A percentile compares a stretch with the other conserved stretches of the same genome.
Conservation (phyloP, 1,140 invertebrate species). For the Caerostris extrusa region DNA sequence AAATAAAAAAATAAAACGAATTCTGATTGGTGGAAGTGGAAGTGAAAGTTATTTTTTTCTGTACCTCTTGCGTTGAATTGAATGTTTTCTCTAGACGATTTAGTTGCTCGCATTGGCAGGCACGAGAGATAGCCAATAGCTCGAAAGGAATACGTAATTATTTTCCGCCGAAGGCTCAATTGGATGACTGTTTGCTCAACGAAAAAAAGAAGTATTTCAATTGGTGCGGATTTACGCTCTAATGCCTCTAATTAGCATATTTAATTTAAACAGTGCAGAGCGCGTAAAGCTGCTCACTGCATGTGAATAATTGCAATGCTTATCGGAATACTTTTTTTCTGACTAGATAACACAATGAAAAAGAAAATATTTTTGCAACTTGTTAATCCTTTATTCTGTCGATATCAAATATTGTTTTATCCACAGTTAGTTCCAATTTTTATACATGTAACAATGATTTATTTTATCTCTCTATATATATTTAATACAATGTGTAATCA, state of each 20-base stretch:
- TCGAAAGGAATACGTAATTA: slow-evolving; percentile 57
- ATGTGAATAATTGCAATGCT: too few relatives aligned
- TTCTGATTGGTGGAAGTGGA: background rate
- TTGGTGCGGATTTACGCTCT: slow-evolving; percentile 56
- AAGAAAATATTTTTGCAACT: too few relatives aligned
- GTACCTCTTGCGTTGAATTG: slow-evolving; percentile 3
- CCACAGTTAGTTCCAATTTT: too few relatives aligned
- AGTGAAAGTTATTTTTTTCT: slow-evolving; percentile 38
- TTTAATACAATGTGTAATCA: too few relatives aligned
- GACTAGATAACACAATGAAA: too few relatives aligned
- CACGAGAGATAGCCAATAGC: background rate
- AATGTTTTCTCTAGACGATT: slow-evolving; percentile 61
- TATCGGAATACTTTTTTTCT: too few relatives aligned
- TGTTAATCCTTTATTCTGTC: too few relatives aligned
- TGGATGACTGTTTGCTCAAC: slow-evolving; percentile 38
- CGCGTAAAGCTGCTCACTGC: too few relatives aligned
- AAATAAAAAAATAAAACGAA: too few relatives aligned
- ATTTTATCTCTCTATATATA: too few relatives aligned
- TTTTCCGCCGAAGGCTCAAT: slow-evolving; percentile 45
- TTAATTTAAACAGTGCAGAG: slow-evolving; percentile 11
- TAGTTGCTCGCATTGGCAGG: slow-evolving; percentile 20
- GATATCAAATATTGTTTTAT: too few relatives aligned
- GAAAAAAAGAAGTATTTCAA: slow-evolving; percentile 30
- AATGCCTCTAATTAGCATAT: slow-evolving; percentile 72
- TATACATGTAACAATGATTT: too few relatives aligned